phyloP scores from a whole-genome alignment of 1,140 invertebrate genomes.

The Formica selysi region DNA sequence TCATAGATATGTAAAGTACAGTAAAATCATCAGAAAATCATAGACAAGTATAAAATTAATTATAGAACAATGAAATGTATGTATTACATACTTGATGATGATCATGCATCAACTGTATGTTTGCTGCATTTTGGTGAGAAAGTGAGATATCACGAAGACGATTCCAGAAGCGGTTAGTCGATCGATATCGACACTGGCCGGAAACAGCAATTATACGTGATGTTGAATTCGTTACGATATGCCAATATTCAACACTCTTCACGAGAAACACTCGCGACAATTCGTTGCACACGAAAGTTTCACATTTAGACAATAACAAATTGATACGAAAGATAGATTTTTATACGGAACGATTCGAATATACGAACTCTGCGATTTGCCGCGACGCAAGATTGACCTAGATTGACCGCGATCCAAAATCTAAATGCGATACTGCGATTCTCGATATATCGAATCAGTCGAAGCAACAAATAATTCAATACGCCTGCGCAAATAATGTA shows the following conservation, averaged over 20 bases:
- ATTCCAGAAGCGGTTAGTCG: background rate
- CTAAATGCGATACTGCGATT: background rate
- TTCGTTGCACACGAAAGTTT: background rate
- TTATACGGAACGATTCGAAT: background rate
- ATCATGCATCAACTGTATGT: background rate
- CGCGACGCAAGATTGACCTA: too few relatives aligned
- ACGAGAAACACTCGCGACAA: background rate
- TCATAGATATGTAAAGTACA: too few relatives aligned
- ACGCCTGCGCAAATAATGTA: background rate
- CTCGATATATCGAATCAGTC: slow-evolving; percentile 22
- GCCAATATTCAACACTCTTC: background rate
- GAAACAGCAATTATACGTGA: background rate
- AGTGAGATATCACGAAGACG: background rate
- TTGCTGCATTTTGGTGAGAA: background rate
- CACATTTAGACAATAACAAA: background rate
- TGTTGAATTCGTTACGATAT: background rate
- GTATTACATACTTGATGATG: background rate
- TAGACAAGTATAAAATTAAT: too few relatives aligned
- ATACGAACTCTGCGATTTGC: background rate
- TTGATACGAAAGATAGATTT: background rate
- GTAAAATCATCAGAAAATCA: too few relatives aligned
- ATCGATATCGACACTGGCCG: background rate
- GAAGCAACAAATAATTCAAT: too few relatives aligned
- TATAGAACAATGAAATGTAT: too few relatives aligned
- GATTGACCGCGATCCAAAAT: background rate